Evolutionary conservation across 2,888 invertebrate species (phyloP), one percentile per base, ranked within the genome.

Genomic region (Thelaira solivaga): DNA sequence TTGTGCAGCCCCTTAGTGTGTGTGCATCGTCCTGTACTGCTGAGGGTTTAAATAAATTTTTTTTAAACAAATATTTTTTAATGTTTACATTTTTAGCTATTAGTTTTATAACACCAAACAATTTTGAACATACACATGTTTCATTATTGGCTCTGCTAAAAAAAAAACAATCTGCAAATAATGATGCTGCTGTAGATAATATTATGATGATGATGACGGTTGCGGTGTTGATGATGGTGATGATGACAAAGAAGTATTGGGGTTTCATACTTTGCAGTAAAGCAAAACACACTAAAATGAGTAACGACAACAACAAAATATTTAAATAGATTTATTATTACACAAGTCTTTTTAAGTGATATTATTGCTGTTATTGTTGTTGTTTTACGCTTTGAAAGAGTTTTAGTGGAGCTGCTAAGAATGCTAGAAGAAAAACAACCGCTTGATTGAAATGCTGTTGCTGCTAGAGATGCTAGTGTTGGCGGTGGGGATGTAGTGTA

Each of bases 301-400:
- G n/a, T 16, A 45, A 53, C 34, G 53, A 53, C 36, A 43, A 53
- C 22, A 59, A 62, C 13, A 53, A 76, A 76, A 72, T 80, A 74
- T 77, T 82, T 78, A 81, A 81, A 80, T 80, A 81, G 81, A 82
- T 81, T 82, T 81, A 82, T 82, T 82, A 78, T 64, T 80, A 74
- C 74, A 74, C 65, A 61, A 41, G 39, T 64, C 39, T 62, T 71
- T 39, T 71, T 57, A 65, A 64, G 51, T 64, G 51, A 57, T 31
- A 64, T 64, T 76, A 39, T 29, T 51, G 36, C 20, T 22, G 49
- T 20, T 64, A 20, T 22, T 22, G 53, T 68, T 18, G 26, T 1
- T 3, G 0, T 11, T 36, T 36, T 10, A 10, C 34, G 10, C 29
- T 41, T 49, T 13, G 20, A 34, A 34, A 51, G 26, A 51, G 13